phyloP scores from a whole-genome alignment of 2,888 invertebrate species.

The Macaria notata region DNA sequence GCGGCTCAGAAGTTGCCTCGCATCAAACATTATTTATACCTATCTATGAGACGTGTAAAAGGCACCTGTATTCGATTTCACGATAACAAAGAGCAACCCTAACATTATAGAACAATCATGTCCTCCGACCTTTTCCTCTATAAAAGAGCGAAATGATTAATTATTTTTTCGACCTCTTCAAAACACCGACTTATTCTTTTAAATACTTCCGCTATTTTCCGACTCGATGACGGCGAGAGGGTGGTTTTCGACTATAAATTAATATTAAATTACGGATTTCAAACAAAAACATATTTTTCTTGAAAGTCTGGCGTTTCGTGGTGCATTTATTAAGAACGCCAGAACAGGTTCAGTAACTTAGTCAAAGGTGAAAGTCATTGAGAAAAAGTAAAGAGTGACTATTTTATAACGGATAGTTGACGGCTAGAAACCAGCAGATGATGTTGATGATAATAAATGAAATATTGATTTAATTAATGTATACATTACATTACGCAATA shows the following conservation, averaged over 20 bases:
- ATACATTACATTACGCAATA: too few relatives aligned
- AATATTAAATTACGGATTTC: constrained; percentile 73
- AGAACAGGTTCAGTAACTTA: background rate
- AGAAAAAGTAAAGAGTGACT: background rate
- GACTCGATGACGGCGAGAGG: constrained; percentile 74
- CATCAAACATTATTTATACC: constrained; percentile 20
- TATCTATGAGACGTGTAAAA: constrained; percentile 28
- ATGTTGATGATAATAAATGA: too few relatives aligned
- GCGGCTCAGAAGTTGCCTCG: constrained; percentile 40
- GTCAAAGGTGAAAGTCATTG: background rate
- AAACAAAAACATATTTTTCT: constrained; percentile 57
- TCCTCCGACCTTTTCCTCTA: constrained; percentile 74
- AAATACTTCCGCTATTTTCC: constrained; percentile 81
- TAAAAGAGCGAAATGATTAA: constrained; percentile 78
- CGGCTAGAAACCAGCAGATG: too few relatives aligned
- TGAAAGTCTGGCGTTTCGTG: constrained; percentile 5
- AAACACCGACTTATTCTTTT: constrained; percentile 79
- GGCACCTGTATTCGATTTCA: constrained; percentile 46
- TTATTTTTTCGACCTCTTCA: constrained; percentile 79
- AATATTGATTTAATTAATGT: too few relatives aligned
- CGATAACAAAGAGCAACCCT: constrained; percentile 66
- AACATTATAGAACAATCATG: constrained; percentile 73
- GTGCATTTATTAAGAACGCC: constrained; percentile 1
- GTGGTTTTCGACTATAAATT: constrained; percentile 74
- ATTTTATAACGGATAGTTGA: too few relatives aligned